Conservation (phyloP, 1,140 invertebrate genomes). For the Caenorhabditis briggsae region DNA sequence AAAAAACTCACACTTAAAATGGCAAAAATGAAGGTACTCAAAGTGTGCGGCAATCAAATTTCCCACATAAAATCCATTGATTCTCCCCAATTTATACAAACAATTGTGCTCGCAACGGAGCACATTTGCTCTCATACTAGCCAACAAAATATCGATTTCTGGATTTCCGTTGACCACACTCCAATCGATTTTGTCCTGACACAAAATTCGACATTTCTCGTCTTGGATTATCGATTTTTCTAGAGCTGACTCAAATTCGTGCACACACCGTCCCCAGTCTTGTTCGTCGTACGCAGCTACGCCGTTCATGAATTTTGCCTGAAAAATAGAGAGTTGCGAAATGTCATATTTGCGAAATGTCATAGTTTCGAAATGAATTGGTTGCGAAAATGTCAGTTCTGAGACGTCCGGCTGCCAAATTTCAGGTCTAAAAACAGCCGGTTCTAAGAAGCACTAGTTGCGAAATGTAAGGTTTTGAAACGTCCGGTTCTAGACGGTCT, state of each 20-base stretch:
- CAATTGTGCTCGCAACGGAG: slow-evolving; percentile 56
- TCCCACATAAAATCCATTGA: slow-evolving; percentile 59
- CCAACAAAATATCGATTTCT: slow-evolving; percentile 30
- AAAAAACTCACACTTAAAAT: slow-evolving; percentile 48
- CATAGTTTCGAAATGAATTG: no score
- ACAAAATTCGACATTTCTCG: slow-evolving; percentile 45
- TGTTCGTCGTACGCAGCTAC: slow-evolving; percentile 46
- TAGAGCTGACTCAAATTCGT: slow-evolving; percentile 47
- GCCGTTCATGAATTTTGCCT: slow-evolving; percentile 51
- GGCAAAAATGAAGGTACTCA: slow-evolving; percentile 60
- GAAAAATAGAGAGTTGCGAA: background rate
- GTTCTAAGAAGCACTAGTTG: no score
- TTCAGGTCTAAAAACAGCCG: no score
- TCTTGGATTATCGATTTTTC: slow-evolving; percentile 55
- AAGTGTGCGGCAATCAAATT: slow-evolving; percentile 42
- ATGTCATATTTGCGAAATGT: no score
- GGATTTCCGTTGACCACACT: slow-evolving; percentile 58
- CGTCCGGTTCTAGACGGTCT: no score
- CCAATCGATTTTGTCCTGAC: slow-evolving; percentile 61
- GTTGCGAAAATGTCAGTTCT: no score
- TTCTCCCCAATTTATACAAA: slow-evolving; percentile 8
- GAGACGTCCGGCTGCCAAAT: no score
- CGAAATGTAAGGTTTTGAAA: no score
- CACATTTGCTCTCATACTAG: slow-evolving; percentile 49
- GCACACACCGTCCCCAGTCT: slow-evolving; percentile 54